Conservation (phyloP, 2,113 vertebrate species). For the Lethenteron camtschaticum region DNA sequence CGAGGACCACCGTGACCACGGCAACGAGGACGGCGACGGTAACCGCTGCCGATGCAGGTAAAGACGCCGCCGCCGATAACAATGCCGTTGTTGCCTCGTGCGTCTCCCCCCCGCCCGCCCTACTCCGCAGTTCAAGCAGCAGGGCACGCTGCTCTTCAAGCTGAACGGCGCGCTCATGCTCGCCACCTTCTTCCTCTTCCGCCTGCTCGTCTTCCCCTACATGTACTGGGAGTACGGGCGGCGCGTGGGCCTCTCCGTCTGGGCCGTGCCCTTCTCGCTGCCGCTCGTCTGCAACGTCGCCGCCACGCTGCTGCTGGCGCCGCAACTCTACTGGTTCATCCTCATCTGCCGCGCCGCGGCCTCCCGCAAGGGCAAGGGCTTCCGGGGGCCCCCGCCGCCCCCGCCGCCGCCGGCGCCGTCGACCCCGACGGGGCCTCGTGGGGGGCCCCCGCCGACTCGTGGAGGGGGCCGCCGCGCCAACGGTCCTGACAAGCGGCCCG, state of each 20-base stretch:
- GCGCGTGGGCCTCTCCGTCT: constrained; percentile 38
- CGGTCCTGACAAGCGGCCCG: no score
- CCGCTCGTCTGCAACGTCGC: constrained; percentile 53
- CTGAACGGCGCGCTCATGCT: constrained; percentile 55
- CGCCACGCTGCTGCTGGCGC: constrained; percentile 55
- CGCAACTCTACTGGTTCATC: constrained; percentile 87
- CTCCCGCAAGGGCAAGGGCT: constrained; percentile 3
- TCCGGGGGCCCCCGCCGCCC: not conserved
- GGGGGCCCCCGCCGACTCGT: no score
- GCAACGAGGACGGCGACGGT: no score
- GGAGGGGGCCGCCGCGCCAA: no score
- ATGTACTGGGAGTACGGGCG: constrained; percentile 68
- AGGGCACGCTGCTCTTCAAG: constrained; percentile 67
- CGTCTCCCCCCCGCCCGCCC: constrained; percentile 10
- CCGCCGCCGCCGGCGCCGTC: not conserved
- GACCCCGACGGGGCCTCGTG: no score
- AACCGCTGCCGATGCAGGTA: no score
- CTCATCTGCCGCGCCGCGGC: constrained; percentile 64
- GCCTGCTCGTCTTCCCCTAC: constrained; percentile 78
- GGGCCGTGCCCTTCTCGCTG: constrained; percentile 56
- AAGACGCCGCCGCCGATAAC: no score
- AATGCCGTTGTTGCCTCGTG: not conserved
- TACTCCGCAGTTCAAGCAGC: constrained; percentile 41
- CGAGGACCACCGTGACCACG: no score
- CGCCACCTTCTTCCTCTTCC: constrained; percentile 64